Conservation (phyloP, 2,113 vertebrate genomes). For the Beaufortia kweichowensis region DNA sequence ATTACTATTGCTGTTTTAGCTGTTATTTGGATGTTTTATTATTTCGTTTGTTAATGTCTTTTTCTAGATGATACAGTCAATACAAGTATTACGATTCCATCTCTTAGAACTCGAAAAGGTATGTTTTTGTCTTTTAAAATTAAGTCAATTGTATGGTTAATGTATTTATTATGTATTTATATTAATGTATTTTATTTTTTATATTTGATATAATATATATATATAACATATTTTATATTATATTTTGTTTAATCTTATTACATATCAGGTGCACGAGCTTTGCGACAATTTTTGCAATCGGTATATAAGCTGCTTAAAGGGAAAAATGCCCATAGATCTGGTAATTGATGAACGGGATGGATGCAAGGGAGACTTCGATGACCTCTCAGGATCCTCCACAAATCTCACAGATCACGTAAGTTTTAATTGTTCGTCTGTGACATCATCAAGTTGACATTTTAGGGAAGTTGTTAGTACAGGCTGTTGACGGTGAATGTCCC, state of each 20-base stretch:
- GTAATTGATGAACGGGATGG: conserved; percentile 95
- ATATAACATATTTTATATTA: no score
- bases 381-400: conserved; percentile 92
- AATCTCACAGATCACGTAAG: conserved; percentile 95
- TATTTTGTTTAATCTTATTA: conserved; percentile 21
- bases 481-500: not conserved
- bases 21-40: not conserved
- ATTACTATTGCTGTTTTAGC: not conserved
- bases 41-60: not conserved
- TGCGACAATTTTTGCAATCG: conserved; percentile 98
- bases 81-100: conserved; percentile 96
- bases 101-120: conserved; percentile 98
- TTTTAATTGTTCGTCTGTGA: conserved; percentile 43
- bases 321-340: conserved; percentile 98
- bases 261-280: conserved; percentile 89
- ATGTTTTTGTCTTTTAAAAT: conserved; percentile 55
- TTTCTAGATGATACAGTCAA: conserved; percentile 95
- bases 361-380: conserved; percentile 94
- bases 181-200: not conserved
- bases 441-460: not conserved
- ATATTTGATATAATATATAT: not conserved
- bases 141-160: not conserved
- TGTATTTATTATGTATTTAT: not conserved
- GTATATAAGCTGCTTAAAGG: conserved; percentile 98
- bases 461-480: not conserved